Percentiles rank a stretch among this genome's conserved stretches.
Evolutionary conservation across 2,888 invertebrate species (phyloP).

Genomic region (Ophion slaviceki): DNA sequence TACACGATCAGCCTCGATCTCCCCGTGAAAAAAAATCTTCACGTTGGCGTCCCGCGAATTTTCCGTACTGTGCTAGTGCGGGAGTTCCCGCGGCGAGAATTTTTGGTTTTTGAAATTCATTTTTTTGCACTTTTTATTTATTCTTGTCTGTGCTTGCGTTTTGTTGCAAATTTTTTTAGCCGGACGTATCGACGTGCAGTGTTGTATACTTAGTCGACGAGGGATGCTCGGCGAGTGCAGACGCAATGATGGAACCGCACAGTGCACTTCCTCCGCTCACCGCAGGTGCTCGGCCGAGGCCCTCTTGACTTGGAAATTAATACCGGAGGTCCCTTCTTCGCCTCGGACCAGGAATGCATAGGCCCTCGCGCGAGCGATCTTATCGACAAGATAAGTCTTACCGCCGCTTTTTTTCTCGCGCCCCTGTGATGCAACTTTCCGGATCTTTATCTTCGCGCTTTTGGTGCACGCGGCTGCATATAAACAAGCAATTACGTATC

Average conservation of each 20-base stretch:
- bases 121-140: conserved; percentile 2
- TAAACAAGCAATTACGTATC: conserved; percentile 32
- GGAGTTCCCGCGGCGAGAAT: conserved; percentile 36
- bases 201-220: background rate
- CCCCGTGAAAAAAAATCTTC: background rate
- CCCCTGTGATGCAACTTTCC: conserved; percentile 29
- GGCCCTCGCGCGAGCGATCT: conserved; percentile 38
- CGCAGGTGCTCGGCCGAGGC: conserved; percentile 21
- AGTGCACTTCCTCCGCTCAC: conserved; percentile 26
- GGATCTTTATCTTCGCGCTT: conserved; percentile 40
- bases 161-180: background rate
- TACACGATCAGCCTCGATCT: background rate
- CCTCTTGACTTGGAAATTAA: conserved; percentile 32
- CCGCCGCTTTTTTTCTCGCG: conserved; percentile 13
- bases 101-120: background rate
- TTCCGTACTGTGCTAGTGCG: conserved; percentile 49
- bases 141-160: background rate
- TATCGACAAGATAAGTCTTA: conserved; percentile 60
- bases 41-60: conserved; percentile 14
- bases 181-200: conserved; percentile 4
- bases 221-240: background rate
- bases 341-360: conserved; percentile 22
- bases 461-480: conserved; percentile 36
- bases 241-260: background rate
- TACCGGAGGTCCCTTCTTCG: conserved; percentile 10